A percentile compares a stretch with the other conserved stretches of the same genome.
Conservation (phyloP, 1,140 invertebrate genomes). For the Coelopa frigida region DNA sequence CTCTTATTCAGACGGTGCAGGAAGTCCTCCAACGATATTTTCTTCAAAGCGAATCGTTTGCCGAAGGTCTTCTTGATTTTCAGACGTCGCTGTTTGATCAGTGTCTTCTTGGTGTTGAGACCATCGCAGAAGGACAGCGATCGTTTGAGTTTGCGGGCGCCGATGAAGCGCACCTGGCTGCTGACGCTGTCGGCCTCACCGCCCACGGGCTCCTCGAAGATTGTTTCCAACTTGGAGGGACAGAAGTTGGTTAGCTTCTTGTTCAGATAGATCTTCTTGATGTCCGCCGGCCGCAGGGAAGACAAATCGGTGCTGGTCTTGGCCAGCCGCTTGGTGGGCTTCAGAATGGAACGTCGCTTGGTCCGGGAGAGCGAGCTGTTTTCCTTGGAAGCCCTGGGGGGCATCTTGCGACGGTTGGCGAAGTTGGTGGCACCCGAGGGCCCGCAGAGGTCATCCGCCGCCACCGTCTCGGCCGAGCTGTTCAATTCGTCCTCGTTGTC, state of each 20-base stretch:
- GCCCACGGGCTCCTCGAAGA: conserved; percentile 37
- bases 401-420: conserved; percentile 28
- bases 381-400: conserved; percentile 29
- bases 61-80: conserved; percentile 41
- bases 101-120: conserved; percentile 31
- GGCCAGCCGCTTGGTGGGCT: conserved; percentile 17
- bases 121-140: conserved; percentile 34
- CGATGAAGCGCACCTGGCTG: conserved; percentile 27
- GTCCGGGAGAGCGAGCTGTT: conserved; percentile 22
- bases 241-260: conserved; percentile 34
- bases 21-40: conserved; percentile 36
- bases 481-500: no score
- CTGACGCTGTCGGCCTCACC: conserved; percentile 27
- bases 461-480: neutral
- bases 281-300: conserved; percentile 15
- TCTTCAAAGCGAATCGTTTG: conserved; percentile 18
- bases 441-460: no score
- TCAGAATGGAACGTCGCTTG: conserved; percentile 32
- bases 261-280: conserved; percentile 32
- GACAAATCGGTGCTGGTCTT: conserved; percentile 4
- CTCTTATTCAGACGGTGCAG: conserved; percentile 35
- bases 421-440: no score
- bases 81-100: conserved; percentile 30
- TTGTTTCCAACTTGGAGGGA: conserved; percentile 34
- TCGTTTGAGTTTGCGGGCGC: conserved; percentile 24